Percentiles rank a stretch among this genome's conserved stretches.
These are phyloP conservation scores for Odontamblyopus rebecca DNA, from an alignment of 2,797 vertebrate genomes.

Conservation along the genomic window DNA sequence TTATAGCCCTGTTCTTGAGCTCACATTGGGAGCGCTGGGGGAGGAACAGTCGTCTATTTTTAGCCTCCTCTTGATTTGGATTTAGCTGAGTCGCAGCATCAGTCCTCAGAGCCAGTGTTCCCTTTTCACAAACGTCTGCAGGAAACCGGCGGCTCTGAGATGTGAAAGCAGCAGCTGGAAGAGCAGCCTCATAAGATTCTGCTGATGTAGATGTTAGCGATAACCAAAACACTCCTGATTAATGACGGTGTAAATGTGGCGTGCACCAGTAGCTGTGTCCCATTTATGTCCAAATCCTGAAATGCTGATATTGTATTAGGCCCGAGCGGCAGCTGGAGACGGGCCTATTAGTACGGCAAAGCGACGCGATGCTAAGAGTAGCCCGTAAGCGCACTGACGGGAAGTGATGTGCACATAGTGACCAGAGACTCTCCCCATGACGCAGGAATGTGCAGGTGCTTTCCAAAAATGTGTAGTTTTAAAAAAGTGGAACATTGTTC, in stretches of 20 bases:
- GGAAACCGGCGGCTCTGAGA: not conserved
- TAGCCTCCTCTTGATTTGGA: conserved; percentile 33
- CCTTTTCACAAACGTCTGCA: not conserved
- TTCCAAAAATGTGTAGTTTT: no score
- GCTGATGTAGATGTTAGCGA: not conserved
- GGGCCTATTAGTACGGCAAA: no score
- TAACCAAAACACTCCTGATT: not conserved
- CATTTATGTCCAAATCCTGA: not conserved
- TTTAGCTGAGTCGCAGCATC: conserved; percentile 36
- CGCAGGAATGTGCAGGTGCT: no score
- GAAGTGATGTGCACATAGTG: no score
- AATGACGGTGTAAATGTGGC: not conserved
- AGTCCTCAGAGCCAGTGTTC: not conserved
- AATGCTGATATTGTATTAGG: no score
- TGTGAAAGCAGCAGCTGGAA: not conserved
- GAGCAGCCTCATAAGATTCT: not conserved
- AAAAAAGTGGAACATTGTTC: no score
- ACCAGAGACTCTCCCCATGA: no score
- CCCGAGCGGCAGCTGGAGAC: no score
- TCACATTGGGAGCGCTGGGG: conserved; percentile 39
- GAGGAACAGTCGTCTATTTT: conserved; percentile 39
- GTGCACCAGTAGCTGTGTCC: not conserved
- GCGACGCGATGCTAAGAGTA: no score
- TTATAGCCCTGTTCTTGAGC: conserved; percentile 31
- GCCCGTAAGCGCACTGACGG: no score